A percentile compares a stretch with the other conserved stretches of the same genome.
Evolutionary conservation across 1,140 invertebrate genomes (phyloP).

Genomic region (Caenorhabditis remanei): DNA sequence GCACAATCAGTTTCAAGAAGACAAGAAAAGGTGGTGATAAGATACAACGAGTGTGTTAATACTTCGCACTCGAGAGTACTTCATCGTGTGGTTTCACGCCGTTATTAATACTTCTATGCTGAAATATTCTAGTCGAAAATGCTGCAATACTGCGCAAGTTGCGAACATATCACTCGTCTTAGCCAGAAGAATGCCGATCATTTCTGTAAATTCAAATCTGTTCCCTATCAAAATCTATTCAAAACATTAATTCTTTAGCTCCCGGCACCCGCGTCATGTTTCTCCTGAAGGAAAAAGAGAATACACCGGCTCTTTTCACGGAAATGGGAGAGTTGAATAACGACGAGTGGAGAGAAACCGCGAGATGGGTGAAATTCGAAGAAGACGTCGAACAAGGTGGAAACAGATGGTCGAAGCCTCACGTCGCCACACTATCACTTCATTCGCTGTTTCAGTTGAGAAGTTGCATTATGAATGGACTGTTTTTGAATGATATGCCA

Average conservation of each 20-base stretch:
- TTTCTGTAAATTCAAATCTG: background rate
- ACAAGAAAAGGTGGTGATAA: background rate
- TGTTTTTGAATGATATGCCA: constrained; percentile 91
- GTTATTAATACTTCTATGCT: constrained; percentile 15
- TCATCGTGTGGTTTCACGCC: constrained; percentile 1
- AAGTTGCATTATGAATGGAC: constrained; percentile 86
- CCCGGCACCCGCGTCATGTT: constrained; percentile 77
- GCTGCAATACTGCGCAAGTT: constrained; percentile 53
- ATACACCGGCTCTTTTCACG: constrained; percentile 74
- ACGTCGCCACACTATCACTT: constrained; percentile 90
- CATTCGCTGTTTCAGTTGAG: constrained; percentile 91
- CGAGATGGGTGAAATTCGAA: constrained; percentile 92
- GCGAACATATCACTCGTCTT: constrained; percentile 47
- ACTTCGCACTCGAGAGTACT: constrained; percentile 38
- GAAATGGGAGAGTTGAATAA: constrained; percentile 75
- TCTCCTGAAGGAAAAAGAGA: constrained; percentile 74
- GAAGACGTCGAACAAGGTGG: constrained; percentile 93
- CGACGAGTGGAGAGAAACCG: constrained; percentile 77
- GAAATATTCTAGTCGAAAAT: background rate
- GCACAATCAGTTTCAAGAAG: background rate
- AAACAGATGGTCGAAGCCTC: constrained; percentile 93
- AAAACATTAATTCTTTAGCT: constrained; percentile 60
- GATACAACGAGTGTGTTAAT: background rate
- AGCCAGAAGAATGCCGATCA: constrained; percentile 48
- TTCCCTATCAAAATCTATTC: background rate